Evolutionary conservation across 2,888 invertebrate genomes (phyloP), one percentile per base, ranked within the genome.

Genomic region (Epistrophe grossulariae): DNA sequence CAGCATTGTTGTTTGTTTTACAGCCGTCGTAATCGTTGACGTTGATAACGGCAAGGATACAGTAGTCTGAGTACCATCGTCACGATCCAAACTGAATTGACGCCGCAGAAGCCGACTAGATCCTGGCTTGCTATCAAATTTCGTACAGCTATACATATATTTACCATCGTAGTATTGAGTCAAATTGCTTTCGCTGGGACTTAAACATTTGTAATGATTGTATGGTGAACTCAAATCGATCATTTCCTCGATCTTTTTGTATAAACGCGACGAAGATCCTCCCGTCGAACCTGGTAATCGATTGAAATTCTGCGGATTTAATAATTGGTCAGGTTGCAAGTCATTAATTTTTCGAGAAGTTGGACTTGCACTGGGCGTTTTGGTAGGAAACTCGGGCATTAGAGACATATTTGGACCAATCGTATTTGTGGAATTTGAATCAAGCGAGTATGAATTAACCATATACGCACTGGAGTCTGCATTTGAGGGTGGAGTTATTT

Each of bases 181-280:
- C 6, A 93, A 89, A 83, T 93, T 93, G 88, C 94, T 93, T 89
- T 95, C 94, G 88, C 95, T 95, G 9, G 95, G 95, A 90, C 95
- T 95, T 28, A 95, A 93, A 91, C 95, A 96, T 91, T 95, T 95
- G 92, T 96, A 96, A 89, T 96, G 95, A 90, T 95, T 95, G 91
- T 96, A 97, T 4, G 96, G 96, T 0, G 95, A 95, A 91, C 96
- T 96, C 62, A 96, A 93, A 90, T 96, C 96, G 89, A 93, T 93
- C 91, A 93, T 92, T 88, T 93, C 93, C 88, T 93, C 93, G 66
- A 93, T 92, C 88, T 92, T 92, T 89, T 93, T 93, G 74, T 93
- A 93, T 0, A 93, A 88, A 0, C 93, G 90, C 0, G 92, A 92
- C 0, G 92, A 93, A 5, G 93, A 93, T 8, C 92, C 92, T 7